Evolutionary conservation across 2,888 invertebrate species (phyloP), one percentile per base, ranked within the genome.

Genomic region (Mechanitis messenoides): DNA sequence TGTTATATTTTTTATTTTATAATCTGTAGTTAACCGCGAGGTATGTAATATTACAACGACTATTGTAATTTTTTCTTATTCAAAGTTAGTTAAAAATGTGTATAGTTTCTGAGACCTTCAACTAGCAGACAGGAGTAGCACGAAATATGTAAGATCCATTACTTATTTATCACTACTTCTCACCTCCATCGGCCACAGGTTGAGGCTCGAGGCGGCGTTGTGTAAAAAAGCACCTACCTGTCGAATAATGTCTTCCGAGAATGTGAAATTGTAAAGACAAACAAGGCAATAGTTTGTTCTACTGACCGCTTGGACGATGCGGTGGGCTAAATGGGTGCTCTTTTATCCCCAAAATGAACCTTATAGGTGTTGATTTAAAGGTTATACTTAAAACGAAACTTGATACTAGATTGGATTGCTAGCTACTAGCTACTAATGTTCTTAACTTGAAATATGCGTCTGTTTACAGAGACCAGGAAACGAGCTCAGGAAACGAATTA

Each of bases 251-350:
- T 79, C 78, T 87, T 87, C 87, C 71, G 61, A 80, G 87, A 88
- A 87, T 74, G 79, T 83, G 77, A 81, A 83, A 85, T 87, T 84
- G 81, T 84, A 77, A 85, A 83, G 74, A 78, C 80, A 85, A 85
- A 86, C 74, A 86, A 73, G 72, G 68, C 71, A 71, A 70, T 69
- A 77, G 83, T 82, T 80, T 80, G 79, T 80, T 81, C 74, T 77
- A 74, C 70, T 74, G 74, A 69, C 76, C 71, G 70, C 60, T 66
- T 57, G 62, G 61, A 60, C 61, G 63, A 50, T 31, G 55, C 35
- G 61, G 59, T 61, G 59, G 60, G 47, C 56, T 60, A 47, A 42
- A 50, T 31, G 11, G 11, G 35, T 60, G 56, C 56, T 56, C 38
- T 46, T 54, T 54, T 46, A 57, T 53, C 20, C 28, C 11, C 9